phyloP scores from a whole-genome alignment of 2,113 vertebrate species.

The Dicerorhinus sumatrensis region DNA sequence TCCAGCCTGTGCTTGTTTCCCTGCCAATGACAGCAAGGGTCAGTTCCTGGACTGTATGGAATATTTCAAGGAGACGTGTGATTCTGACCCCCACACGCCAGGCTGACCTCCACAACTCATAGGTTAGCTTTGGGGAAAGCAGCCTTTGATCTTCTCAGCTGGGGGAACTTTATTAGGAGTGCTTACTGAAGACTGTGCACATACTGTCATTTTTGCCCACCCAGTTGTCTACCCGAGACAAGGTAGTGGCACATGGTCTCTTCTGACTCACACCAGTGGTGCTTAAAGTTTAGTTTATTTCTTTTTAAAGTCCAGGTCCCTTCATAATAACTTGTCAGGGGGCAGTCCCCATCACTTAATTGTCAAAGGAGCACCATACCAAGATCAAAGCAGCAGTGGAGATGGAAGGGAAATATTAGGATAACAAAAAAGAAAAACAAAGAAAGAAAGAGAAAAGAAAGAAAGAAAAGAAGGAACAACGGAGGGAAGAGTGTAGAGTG shows the following conservation, averaged over 20 bases:
- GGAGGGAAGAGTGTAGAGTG: background rate
- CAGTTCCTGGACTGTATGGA: background rate
- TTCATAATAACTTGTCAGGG: background rate
- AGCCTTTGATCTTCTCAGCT: constrained; percentile 63
- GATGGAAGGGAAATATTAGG: constrained; percentile 55
- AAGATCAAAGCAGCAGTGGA: constrained; percentile 54
- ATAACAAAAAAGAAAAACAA: background rate
- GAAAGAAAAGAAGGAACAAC: background rate
- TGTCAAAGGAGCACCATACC: constrained; percentile 43
- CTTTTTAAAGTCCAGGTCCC: constrained; percentile 51
- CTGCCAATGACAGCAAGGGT: background rate
- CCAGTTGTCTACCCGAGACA: constrained; percentile 22
- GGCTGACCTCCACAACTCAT: background rate
- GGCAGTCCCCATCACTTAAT: constrained; percentile 42
- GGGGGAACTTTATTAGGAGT: background rate
- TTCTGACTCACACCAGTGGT: background rate
- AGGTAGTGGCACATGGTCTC: background rate
- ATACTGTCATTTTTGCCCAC: constrained; percentile 45
- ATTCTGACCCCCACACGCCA: constrained; percentile 24
- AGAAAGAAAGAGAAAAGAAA: background rate
- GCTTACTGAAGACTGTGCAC: constrained; percentile 35
- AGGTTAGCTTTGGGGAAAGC: background rate
- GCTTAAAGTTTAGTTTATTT: constrained; percentile 71
- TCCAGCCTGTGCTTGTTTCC: background rate
- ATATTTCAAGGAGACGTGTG: background rate